Conservation (phyloP, 2,888 invertebrate genomes). For the Temnothorax unifasciatus region DNA sequence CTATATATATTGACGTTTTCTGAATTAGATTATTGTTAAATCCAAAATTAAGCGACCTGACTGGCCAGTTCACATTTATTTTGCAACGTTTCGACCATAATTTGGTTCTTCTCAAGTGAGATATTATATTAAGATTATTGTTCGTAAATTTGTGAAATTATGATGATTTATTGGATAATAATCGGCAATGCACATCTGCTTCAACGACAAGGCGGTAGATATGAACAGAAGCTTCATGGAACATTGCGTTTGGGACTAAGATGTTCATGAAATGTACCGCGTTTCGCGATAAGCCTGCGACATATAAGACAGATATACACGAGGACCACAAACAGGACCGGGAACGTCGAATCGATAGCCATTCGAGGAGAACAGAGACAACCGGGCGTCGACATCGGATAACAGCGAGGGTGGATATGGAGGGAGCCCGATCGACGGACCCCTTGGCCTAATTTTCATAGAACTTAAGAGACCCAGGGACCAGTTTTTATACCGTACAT, state of each 20-base stretch:
- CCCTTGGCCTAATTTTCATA: constrained; percentile 10
- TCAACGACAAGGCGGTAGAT: not conserved
- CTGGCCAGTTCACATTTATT: too few species aligned
- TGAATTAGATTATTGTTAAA: not conserved
- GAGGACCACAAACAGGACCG: constrained; percentile 39
- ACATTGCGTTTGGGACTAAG: constrained; percentile 4
- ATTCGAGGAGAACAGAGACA: constrained; percentile 60
- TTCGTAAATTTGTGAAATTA: not conserved
- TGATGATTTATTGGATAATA: not conserved
- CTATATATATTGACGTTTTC: not conserved
- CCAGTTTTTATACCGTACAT: not conserved
- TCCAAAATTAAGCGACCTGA: too few species aligned
- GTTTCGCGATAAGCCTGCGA: constrained; percentile 40
- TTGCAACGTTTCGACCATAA: too few species aligned
- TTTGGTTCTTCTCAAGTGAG: too few species aligned
- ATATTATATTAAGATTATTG: too few species aligned
- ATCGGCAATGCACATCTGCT: not conserved
- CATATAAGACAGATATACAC: constrained; percentile 53
- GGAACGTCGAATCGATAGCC: constrained; percentile 69
- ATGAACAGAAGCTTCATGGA: not conserved
- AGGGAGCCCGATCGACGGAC: not conserved
- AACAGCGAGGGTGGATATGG: not conserved
- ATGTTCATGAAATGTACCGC: constrained; percentile 31
- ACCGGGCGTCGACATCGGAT: constrained; percentile 60
- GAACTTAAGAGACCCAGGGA: not conserved